phyloP scores from a whole-genome alignment of 2,888 invertebrate species.

The Drosophila putrida region DNA sequence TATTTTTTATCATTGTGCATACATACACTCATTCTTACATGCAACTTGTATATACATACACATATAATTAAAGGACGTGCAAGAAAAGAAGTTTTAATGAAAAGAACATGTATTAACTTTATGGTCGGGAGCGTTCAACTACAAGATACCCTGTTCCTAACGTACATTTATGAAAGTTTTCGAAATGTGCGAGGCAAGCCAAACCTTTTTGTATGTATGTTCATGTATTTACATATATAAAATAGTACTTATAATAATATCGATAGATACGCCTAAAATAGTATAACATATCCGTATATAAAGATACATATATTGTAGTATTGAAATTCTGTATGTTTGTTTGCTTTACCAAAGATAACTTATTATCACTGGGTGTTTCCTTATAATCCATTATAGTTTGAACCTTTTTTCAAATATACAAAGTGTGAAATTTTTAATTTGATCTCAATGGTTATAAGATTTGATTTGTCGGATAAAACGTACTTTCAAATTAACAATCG shows the following conservation, averaged over 20 bases:
- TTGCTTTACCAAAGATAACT: constrained; percentile 94
- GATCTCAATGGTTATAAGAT: constrained; percentile 56
- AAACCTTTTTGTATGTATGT: constrained; percentile 3
- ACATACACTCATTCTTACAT: constrained; percentile 5
- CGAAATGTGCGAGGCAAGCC: neutral
- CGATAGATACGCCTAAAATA: constrained; percentile 19
- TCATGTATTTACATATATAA: constrained; percentile 11
- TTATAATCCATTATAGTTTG: constrained; percentile 96
- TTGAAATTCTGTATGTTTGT: constrained; percentile 50
- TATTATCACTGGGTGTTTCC: constrained; percentile 95
- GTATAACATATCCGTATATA: constrained; percentile 6
- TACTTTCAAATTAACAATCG: constrained; percentile 9
- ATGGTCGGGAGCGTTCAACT: no score
- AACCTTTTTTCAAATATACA: constrained; percentile 87
- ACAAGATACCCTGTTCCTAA: constrained; percentile 1
- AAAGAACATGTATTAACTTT: neutral
- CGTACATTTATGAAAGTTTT: neutral
- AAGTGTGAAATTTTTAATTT: constrained; percentile 69
- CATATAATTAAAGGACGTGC: constrained; percentile 2
- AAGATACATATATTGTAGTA: constrained; percentile 16
- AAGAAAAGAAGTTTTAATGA: neutral
- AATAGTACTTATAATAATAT: constrained; percentile 16
- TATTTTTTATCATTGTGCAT: neutral
- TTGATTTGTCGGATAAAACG: constrained; percentile 17
- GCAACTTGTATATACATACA: constrained; percentile 7